These are phyloP conservation scores for Anoplius nigerrimus DNA, from an alignment of 2,888 invertebrate species.

Conservation along the genomic window DNA sequence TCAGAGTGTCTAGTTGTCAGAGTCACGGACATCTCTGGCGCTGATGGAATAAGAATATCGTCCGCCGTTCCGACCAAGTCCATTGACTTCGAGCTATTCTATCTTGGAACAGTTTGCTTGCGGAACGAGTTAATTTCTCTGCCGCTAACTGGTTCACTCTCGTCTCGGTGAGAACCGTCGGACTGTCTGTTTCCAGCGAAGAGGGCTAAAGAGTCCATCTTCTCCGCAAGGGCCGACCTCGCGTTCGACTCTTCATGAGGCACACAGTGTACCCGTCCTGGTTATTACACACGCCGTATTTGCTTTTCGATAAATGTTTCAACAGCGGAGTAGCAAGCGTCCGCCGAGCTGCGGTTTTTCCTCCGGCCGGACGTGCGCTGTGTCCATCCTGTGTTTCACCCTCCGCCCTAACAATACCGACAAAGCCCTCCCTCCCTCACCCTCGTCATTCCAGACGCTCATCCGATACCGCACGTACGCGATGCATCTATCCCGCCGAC, in stretches of 20 bases:
- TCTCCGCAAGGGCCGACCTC: constrained; percentile 34
- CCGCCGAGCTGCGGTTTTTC: constrained; percentile 37
- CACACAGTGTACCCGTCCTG: constrained; percentile 47
- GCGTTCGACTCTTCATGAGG: constrained; percentile 24
- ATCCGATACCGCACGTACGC: no score
- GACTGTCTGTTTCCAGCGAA: not conserved
- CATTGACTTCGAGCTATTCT: no score
- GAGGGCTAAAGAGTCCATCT: constrained; percentile 1
- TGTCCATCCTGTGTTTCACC: constrained; percentile 26
- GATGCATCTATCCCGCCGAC: no score
- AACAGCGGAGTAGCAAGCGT: constrained; percentile 33
- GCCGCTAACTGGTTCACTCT: no score
- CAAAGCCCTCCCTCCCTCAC: constrained; percentile 19
- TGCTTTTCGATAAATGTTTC: constrained; percentile 54
- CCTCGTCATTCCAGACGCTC: not conserved
- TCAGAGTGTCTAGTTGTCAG: no score
- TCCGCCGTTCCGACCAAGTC: no score
- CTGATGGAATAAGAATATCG: no score
- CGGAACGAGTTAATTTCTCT: no score
- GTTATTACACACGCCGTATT: constrained; percentile 53
- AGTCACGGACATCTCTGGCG: no score
- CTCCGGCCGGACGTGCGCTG: constrained; percentile 39
- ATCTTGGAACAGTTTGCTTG: no score
- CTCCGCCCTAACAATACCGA: not conserved
- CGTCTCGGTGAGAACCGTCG: no score